Conservation (phyloP, 2,797 vertebrate genomes). For the Sparus aurata region DNA sequence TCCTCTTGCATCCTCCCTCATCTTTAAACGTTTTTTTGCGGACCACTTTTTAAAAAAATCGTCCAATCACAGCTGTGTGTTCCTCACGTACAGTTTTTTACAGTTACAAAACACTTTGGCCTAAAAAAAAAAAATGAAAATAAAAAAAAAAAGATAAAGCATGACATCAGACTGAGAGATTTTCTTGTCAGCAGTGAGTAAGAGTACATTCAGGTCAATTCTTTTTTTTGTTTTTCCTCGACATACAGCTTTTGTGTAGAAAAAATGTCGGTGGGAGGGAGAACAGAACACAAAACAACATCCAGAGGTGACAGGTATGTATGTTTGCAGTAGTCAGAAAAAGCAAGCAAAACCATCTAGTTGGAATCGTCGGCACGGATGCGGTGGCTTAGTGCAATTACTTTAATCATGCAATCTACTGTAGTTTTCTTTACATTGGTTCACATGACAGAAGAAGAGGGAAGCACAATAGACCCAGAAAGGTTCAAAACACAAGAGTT, state of each 20-base stretch:
- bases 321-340: slow-evolving; percentile 76
- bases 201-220: slow-evolving; percentile 71
- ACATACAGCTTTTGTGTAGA: slow-evolving; percentile 61
- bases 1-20: neutral
- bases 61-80: slow-evolving; percentile 40
- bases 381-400: slow-evolving; percentile 80
- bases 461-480: slow-evolving; percentile 82
- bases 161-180: slow-evolving; percentile 55
- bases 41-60: slow-evolving; percentile 19
- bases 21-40: slow-evolving; percentile 3
- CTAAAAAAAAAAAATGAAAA: too few relatives aligned
- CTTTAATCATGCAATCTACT: slow-evolving; percentile 83
- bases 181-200: slow-evolving; percentile 53
- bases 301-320: slow-evolving; percentile 67
- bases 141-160: slow-evolving; percentile 40
- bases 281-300: slow-evolving; percentile 74
- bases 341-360: slow-evolving; percentile 77
- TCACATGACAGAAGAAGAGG: slow-evolving; percentile 80
- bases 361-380: slow-evolving; percentile 79
- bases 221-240: slow-evolving; percentile 10
- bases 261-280: slow-evolving; percentile 62
- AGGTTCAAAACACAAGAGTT: slow-evolving; percentile 77
- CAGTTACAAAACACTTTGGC: slow-evolving; percentile 39
- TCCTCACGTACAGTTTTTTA: slow-evolving; percentile 36
- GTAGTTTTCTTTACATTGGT: slow-evolving; percentile 73